These are phyloP conservation scores for Phania funesta DNA, from an alignment of 2,888 invertebrate species.

Conservation along the genomic window DNA sequence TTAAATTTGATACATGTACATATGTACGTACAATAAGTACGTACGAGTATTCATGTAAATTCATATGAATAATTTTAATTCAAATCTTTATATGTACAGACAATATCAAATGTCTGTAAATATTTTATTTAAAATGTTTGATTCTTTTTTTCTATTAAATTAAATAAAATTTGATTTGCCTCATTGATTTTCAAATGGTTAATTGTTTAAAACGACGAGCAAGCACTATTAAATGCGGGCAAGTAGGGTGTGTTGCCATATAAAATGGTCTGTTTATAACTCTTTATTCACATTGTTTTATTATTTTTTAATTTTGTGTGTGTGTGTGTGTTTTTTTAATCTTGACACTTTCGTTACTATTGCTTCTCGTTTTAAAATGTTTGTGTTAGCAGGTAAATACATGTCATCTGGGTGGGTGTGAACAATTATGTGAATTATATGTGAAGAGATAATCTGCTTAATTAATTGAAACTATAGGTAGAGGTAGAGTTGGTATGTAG, in stretches of 20 bases:
- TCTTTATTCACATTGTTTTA: background rate
- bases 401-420: constrained; percentile 43
- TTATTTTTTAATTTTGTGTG: background rate
- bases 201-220: background rate
- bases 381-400: constrained; percentile 39
- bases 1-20: background rate
- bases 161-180: background rate
- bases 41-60: no score
- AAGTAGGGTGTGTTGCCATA: constrained; percentile 13
- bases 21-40: no score
- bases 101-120: constrained; percentile 37
- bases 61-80: constrained; percentile 2
- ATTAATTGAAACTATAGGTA: background rate
- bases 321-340: constrained; percentile 2
- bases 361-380: background rate
- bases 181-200: constrained; percentile 24
- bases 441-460: constrained; percentile 41
- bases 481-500: background rate
- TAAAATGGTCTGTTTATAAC: background rate
- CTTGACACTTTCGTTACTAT: constrained; percentile 25
- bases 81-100: background rate
- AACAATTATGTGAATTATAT: constrained; percentile 38
- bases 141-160: background rate
- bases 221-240: background rate
- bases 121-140: constrained; percentile 7